Evolutionary conservation across 2,888 invertebrate species (phyloP).

Genomic region (Ichneumoninae sp.): DNA sequence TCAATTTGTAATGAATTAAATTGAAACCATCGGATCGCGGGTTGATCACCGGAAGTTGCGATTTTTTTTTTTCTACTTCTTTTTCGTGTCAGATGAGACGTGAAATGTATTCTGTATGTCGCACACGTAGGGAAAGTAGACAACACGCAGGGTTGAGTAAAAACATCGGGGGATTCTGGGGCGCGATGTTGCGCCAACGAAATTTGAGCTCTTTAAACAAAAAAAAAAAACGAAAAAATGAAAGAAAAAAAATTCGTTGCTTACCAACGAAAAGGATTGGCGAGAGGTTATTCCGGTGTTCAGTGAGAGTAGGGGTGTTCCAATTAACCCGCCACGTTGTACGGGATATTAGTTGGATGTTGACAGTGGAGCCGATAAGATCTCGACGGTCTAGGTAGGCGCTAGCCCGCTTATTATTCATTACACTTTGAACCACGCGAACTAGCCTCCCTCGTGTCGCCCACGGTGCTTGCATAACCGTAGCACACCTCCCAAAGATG

Average conservation of each 20-base stretch:
- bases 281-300: conserved; percentile 67
- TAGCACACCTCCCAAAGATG: conserved; percentile 15
- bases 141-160: background rate
- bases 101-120: background rate
- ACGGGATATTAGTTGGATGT: conserved; percentile 83
- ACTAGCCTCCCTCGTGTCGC: conserved; percentile 44
- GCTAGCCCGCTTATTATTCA: conserved; percentile 79
- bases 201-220: conserved; percentile 73
- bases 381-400: conserved; percentile 76
- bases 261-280: conserved; percentile 45
- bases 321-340: conserved; percentile 82
- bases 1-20: no score
- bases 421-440: conserved; percentile 76
- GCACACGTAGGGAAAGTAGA: background rate
- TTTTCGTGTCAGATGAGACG: background rate
- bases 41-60: background rate
- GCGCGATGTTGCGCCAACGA: conserved; percentile 72
- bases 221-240: conserved; percentile 60
- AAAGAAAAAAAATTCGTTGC: conserved; percentile 54
- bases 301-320: conserved; percentile 73
- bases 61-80: background rate
- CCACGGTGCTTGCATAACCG: conserved; percentile 24
- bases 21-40: background rate
- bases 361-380: conserved; percentile 82
- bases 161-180: conserved; percentile 41